Base-by-base conservation (phyloP, 2,113 vertebrate genomes). In the Protobothrops flavoviridis region DNA sequence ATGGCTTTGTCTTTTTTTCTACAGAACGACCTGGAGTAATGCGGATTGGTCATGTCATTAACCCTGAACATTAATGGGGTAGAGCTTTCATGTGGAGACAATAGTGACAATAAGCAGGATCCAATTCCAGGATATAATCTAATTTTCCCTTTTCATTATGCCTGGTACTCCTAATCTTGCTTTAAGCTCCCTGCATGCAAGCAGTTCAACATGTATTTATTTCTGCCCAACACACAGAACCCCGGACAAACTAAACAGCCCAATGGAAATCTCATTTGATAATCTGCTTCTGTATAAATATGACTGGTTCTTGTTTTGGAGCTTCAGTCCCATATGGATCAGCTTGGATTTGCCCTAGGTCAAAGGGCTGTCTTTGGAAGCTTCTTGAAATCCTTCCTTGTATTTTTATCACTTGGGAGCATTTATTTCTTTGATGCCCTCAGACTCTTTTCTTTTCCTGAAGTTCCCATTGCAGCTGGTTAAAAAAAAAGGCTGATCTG, bases 311-410 rank as follows among this genome's bases (percentile, higher is more conserved):
- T 81, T 81, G 5, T 81, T 81, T 81, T 9, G 33, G 33, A 81
- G 0, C 74, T 87, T 50, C 9, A 29, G 21, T n/a, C 17, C 52
- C 21, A 29, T 85, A 39, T 45, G 55, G 89, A 4, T 52, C 92
- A 61, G 12, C 39, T 45, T 7, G 94, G 45, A 57, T 57, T 89
- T 91, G 93, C 92, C 85, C 23, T 24, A n/a, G 9, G 52, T 93
- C 61, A 53, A 1, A 95, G 89, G 85, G 12, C 64, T 69, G 15
- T 43, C 39, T 88, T 87, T 92, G 6, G 85, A 89, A 45, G 91
- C 26, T 50, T 94, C 90, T 88, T 94, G 48, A 92, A 87, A 89
- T 94, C 94, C 61, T 43, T 89, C 95, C 74, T 33, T 52, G 26
- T 20, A 15, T 11, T 20, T 29, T 57, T 89, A 0, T 21, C 93